phyloP scores from a whole-genome alignment of 2,113 vertebrate genomes.

The Daphoenositta chrysoptera region DNA sequence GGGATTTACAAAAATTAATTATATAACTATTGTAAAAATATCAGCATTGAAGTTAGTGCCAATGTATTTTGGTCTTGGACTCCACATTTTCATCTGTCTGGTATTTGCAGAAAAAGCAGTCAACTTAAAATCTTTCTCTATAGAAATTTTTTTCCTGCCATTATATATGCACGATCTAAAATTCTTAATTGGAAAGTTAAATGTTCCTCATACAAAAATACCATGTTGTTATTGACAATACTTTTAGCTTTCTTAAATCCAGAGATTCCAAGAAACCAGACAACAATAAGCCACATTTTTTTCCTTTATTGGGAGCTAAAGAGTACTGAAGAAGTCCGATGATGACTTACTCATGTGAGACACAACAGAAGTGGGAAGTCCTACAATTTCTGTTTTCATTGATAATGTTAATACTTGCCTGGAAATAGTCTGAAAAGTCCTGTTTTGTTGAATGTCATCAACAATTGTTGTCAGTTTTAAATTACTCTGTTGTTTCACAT shows the following conservation, averaged over 20 bases:
- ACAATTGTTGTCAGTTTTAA: background rate
- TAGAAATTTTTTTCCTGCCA: background rate
- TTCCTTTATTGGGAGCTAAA: background rate
- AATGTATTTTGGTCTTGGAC: constrained; percentile 33
- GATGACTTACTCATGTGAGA: background rate
- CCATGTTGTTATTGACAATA: background rate
- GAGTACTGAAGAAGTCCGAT: background rate
- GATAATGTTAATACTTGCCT: background rate
- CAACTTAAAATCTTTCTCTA: background rate
- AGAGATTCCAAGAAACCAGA: background rate
- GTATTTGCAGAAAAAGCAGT: constrained; percentile 24
- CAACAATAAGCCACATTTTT: background rate
- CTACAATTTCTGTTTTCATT: background rate
- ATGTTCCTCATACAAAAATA: background rate
- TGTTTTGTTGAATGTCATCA: background rate
- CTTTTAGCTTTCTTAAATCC: background rate
- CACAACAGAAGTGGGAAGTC: background rate
- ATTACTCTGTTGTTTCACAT: background rate
- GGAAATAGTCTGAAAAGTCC: background rate
- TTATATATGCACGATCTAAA: background rate
- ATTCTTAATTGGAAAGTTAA: background rate
- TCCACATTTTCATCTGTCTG: constrained; percentile 32
- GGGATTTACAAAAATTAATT: constrained; percentile 41
- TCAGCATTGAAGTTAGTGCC: constrained; percentile 2
- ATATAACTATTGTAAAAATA: constrained; percentile 30